A percentile compares a stretch with the other conserved stretches of the same genome.
Conservation (phyloP, 2,797 vertebrate genomes). For the Emys orbicularis region DNA sequence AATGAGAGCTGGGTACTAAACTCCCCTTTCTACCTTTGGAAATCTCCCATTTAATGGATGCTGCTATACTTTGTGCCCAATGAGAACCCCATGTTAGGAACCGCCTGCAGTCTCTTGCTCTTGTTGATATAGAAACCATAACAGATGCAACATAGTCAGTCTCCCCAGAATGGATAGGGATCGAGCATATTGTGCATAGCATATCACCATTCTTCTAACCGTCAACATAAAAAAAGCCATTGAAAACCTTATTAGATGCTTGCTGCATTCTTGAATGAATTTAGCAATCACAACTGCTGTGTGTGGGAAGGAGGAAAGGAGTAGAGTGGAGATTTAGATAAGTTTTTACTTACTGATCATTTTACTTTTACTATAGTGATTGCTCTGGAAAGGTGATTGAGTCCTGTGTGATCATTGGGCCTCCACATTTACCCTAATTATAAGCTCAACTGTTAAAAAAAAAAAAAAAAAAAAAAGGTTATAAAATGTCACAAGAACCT, state of each 20-base stretch:
- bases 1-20: neutral
- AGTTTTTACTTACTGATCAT: neutral
- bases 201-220: neutral
- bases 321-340: neutral
- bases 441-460: neutral
- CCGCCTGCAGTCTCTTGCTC: slow-evolving; percentile 34
- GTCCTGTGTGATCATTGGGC: neutral
- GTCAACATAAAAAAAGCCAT: neutral
- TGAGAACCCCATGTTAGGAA: slow-evolving; percentile 41
- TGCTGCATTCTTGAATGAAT: neutral
- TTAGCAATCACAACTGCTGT: neutral
- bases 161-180: neutral
- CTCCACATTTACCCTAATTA: neutral
- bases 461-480: no score
- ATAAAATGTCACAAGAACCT: no score
- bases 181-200: neutral
- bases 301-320: neutral
- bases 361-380: slow-evolving; percentile 21
- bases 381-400: neutral
- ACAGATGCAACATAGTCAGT: neutral
- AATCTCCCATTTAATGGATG: neutral
- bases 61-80: neutral
- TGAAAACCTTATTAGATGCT: neutral
- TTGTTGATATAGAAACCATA: slow-evolving; percentile 15
- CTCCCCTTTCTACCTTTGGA: neutral